Conservation (phyloP, 2,888 invertebrate genomes). For the Phalangium opilio region DNA sequence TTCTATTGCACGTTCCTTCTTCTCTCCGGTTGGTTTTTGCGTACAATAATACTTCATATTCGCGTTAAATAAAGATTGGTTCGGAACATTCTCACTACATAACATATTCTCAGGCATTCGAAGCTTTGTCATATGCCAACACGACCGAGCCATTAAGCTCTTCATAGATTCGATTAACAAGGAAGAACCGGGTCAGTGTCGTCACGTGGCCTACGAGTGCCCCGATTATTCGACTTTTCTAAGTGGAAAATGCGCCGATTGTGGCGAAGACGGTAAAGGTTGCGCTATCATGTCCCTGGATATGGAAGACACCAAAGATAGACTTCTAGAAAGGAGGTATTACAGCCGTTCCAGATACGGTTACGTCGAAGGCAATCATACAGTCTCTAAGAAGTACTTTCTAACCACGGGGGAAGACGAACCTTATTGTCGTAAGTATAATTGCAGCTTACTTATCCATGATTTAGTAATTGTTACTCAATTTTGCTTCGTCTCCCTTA, state of each 20-base stretch:
- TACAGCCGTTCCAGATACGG: no score
- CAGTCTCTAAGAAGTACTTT: neutral
- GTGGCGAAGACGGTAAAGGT: slow-evolving; percentile 41
- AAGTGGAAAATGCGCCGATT: slow-evolving; percentile 53
- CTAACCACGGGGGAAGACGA: slow-evolving; percentile 1
- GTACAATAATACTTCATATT: no score
- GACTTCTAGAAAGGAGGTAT: no score
- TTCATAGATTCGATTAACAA: slow-evolving; percentile 63
- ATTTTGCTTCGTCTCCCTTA: no score
- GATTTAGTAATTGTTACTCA: no score
- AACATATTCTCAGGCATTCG: slow-evolving; percentile 43
- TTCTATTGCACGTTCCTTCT: no score
- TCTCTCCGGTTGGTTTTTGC: no score
- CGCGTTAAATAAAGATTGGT: no score
- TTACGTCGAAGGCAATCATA: no score
- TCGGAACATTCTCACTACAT: no score
- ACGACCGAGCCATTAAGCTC: slow-evolving; percentile 64
- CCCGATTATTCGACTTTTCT: slow-evolving; percentile 57
- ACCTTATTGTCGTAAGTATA: neutral
- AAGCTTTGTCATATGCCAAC: slow-evolving; percentile 67
- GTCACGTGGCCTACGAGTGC: slow-evolving; percentile 65
- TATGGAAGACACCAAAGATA: slow-evolving; percentile 23
- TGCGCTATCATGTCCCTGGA: slow-evolving; percentile 58
- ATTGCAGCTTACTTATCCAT: no score
- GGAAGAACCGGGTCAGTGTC: slow-evolving; percentile 43